Percentiles rank a stretch among this genome's conserved stretches.
Evolutionary conservation across 2,888 invertebrate genomes (phyloP).

Genomic region (Holacanthella duospinosa): DNA sequence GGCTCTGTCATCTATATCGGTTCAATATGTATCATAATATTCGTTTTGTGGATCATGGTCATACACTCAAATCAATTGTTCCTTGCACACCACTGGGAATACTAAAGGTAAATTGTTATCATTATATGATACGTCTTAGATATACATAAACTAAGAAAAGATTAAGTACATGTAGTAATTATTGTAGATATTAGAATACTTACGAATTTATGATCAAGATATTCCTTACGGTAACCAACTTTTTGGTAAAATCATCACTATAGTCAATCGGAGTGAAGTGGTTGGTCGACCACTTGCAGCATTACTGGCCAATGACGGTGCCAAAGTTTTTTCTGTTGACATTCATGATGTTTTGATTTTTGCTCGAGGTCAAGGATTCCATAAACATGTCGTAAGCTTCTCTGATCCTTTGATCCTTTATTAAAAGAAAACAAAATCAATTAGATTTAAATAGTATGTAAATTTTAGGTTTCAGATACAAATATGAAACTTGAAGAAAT

Average conservation of each 20-base stretch:
- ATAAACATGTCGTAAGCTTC: constrained; percentile 22
- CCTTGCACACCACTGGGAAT: constrained; percentile 29
- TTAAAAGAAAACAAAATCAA: background rate
- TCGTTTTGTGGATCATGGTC: constrained; percentile 21
- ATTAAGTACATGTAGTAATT: too few relatives aligned
- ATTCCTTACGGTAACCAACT: constrained; percentile 27
- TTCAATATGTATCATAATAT: constrained; percentile 32
- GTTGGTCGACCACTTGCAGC: constrained; percentile 29
- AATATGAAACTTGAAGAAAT: constrained; percentile 19
- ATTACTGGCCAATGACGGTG: constrained; percentile 27
- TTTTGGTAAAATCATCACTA: constrained; percentile 23
- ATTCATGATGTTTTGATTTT: constrained; percentile 21
- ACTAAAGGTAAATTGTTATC: constrained; percentile 19
- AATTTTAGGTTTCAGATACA: constrained; percentile 16
- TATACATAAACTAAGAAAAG: background rate
- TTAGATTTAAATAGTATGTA: background rate
- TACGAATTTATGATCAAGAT: constrained; percentile 20
- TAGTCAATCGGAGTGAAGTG: constrained; percentile 29
- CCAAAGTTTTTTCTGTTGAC: constrained; percentile 29
- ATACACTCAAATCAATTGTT: constrained; percentile 24
- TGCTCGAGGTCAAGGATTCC: constrained; percentile 20
- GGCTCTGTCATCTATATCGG: constrained; percentile 22
- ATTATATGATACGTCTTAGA: background rate
- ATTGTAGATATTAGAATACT: constrained; percentile 22
- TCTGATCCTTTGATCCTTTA: background rate